Evolutionary conservation across 2,113 vertebrate genomes (phyloP).

Genomic region (Gasterosteus nipponicus): DNA sequence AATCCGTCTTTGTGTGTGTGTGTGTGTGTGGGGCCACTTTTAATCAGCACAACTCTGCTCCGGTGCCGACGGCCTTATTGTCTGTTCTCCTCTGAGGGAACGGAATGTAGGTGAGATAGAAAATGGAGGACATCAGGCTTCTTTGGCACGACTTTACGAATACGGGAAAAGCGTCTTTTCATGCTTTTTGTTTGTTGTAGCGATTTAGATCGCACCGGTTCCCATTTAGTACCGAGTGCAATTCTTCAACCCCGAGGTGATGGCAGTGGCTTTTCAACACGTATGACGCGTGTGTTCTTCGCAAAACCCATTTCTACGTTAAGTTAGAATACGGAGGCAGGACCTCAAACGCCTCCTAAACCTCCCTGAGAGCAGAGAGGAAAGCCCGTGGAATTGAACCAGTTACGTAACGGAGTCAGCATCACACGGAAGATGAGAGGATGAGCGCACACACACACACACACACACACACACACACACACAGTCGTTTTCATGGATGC

Average conservation of each 20-base stretch:
- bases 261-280: background rate
- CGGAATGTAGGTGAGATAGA: conserved; percentile 9
- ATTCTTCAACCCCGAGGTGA: background rate
- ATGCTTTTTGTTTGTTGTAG: background rate
- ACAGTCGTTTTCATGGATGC: background rate
- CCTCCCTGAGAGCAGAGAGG: background rate
- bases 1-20: background rate
- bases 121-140: conserved; percentile 3
- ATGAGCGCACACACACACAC: no score
- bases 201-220: background rate
- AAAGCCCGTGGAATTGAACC: background rate
- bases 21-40: background rate
- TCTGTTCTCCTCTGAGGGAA: background rate
- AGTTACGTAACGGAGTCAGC: conserved; percentile 7
- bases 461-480: no score
- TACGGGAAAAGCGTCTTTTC: background rate
- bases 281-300: background rate
- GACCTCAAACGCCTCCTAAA: background rate
- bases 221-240: background rate
- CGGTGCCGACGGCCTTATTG: background rate
- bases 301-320: background rate
- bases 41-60: conserved; percentile 25
- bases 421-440: background rate
- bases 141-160: background rate
- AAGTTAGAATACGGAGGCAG: background rate